Evolutionary conservation across 2,888 invertebrate species (phyloP), one percentile per base, ranked within the genome.

Genomic region (Drosophila hawaiiensis): DNA sequence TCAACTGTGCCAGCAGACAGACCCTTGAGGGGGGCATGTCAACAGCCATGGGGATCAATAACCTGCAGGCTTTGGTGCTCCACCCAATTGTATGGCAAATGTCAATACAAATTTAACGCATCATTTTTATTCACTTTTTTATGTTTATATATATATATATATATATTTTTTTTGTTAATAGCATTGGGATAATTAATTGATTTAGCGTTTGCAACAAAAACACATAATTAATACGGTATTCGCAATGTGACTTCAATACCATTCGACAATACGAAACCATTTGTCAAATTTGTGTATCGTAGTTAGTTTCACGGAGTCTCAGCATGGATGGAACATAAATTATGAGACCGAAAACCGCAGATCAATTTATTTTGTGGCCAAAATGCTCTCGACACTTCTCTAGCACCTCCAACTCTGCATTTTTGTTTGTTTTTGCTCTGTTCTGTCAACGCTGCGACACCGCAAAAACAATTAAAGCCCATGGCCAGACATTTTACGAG

Each of bases 281-380:
- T 85, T 87, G 83, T 85, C 85, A 85, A 88, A 73, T 71, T 72
- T 61, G 29, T 68, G 56, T 31, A 39, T 52, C 49, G 28, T 6
- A 47, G 39, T 31, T 73, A 16, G 65, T 50, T 50, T 10, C 12
- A 28, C 4, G 12, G 25, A 35, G 54, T 39, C 56, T 56, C 33
- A 31, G 25, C 29, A 25, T 19, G 41, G 54, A 60, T 73, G 66
- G 66, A 74, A 70, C 73, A 85, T 88, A 85, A 85, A 85, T 88
- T 85, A 85, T 88, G 80, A 78, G 73, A 47, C 55, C 56, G 62
- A 61, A 77, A 74, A 73, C 85, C 85, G 60, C 88, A 88, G 85
- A 88, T 85, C 85, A 85, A 85, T 85, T 88, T 85, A 85, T 88
- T 85, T 88, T 82, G 82, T 73, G 73, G 76, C 80, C 74, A 72